Base-by-base conservation (phyloP, 2,888 invertebrate genomes). In the Loripinus fragilis region DNA sequence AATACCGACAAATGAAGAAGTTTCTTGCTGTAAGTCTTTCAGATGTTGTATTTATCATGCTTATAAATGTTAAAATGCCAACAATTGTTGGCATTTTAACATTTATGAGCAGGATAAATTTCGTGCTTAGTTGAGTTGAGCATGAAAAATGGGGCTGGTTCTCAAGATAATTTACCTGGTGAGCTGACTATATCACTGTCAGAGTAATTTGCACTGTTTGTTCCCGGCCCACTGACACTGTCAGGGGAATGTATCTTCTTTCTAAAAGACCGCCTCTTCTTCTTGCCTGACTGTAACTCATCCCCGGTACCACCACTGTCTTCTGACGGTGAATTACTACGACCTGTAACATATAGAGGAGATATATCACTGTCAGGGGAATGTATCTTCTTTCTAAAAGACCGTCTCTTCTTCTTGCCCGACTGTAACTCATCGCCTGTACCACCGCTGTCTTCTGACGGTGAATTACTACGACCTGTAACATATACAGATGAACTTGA, bases 381-480 rank as follows among this genome's bases (percentile, higher is more conserved):
- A 60, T 75, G 74, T 68, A 78, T 68, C 78, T 86, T 78, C 73
- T 84, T 79, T 65, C 85, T 80, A 25, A 87, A 84, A 10, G 88
- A 83, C n/a, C 86, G 81, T 30, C 86, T 83, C 79, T 89, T 89
- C 71, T 80, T 85, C 75, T 85, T 80, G 2, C 74, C 74, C 28
- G 72, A 69, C 38, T 76, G 83, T 17, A 85, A 60, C 77, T 94
- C 94, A 76, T 94, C 94, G 38, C 93, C 94, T 45, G 94, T 94
- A 28, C 92, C 93, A 69, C 94, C 94, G 86, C 94, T 94, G 77
- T 93, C 93, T 79, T 94, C 94, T 35, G 94, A 94, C 20, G 93
- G 93, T 3, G 94, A 93, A 83, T 91, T 89, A 85, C 92, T 91
- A 38, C 89, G 83, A 68, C 90, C 93, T 93, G 89, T 67, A 86